These are phyloP conservation scores for Leptestheria dahalacensis DNA, from an alignment of 1,140 invertebrate genomes.

Conservation along the genomic window DNA sequence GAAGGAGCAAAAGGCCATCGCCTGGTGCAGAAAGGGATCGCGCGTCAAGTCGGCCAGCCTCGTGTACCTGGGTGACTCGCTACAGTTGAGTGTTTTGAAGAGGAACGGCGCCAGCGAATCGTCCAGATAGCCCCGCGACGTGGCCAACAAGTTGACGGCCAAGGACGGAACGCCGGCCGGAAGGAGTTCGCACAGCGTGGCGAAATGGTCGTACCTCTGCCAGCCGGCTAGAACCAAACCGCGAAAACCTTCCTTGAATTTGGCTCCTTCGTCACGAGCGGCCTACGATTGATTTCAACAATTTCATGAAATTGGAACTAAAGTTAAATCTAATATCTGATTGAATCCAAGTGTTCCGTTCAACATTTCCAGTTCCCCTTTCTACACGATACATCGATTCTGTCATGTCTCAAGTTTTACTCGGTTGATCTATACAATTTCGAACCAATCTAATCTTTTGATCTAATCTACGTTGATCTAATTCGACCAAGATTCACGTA, in stretches of 20 bases:
- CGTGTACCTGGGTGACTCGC: neutral
- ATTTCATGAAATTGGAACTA: too few relatives aligned
- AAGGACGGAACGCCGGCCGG: conserved; percentile 63
- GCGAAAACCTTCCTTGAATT: conserved; percentile 38
- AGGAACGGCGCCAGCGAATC: neutral
- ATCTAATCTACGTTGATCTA: neutral
- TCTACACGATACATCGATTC: too few relatives aligned
- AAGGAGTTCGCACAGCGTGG: conserved; percentile 77
- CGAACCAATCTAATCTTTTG: neutral
- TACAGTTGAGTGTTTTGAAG: neutral
- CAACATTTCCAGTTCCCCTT: too few relatives aligned
- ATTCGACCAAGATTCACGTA: conserved; percentile 23
- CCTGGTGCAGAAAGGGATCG: neutral
- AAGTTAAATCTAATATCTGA: too few relatives aligned
- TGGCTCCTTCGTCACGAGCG: conserved; percentile 30
- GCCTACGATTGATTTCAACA: conserved; percentile 22
- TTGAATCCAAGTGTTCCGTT: too few relatives aligned
- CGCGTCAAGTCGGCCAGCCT: neutral
- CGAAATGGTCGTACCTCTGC: conserved; percentile 82
- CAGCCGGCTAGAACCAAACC: conserved; percentile 49
- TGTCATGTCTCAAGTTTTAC: too few relatives aligned
- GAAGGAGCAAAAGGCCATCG: neutral
- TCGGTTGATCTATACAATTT: too few relatives aligned
- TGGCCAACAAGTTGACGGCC: conserved; percentile 25
- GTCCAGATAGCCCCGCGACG: neutral